These are phyloP conservation scores for Galendromus occidentalis DNA, from an alignment of 1,140 invertebrate species.

Conservation along the genomic window DNA sequence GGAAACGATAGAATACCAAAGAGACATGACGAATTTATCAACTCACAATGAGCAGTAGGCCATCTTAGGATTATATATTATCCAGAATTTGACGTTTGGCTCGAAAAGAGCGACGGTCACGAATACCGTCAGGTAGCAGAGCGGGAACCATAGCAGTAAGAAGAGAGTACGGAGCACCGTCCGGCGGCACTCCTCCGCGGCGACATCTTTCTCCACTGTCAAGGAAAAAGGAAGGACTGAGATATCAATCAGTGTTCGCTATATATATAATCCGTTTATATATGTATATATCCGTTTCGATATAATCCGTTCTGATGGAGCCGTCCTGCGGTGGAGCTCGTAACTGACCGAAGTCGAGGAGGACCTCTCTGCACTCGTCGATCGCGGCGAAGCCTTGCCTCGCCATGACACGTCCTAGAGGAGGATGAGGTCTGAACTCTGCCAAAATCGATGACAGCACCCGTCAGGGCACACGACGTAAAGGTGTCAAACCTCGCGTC, in stretches of 20 bases:
- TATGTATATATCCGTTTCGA: neutral
- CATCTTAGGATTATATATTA: neutral
- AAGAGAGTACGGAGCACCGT: neutral
- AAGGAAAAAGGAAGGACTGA: neutral
- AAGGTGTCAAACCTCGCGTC: no score
- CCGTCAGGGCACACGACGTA: no score
- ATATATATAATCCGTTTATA: neutral
- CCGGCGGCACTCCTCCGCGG: neutral
- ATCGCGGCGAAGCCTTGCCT: neutral
- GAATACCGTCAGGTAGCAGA: neutral
- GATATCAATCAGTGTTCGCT: neutral
- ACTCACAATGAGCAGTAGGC: neutral
- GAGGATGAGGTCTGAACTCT: no score
- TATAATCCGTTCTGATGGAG: neutral
- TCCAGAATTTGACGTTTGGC: neutral
- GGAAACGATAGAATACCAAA: neutral
- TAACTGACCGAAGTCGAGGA: slow-evolving; percentile 5
- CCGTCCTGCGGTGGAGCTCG: neutral
- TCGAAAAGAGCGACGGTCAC: neutral
- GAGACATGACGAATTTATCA: neutral
- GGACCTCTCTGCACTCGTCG: slow-evolving; percentile 3
- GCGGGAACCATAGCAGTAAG: neutral
- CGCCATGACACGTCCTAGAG: no score
- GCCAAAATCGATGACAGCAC: no score
- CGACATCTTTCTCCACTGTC: neutral